Evolutionary conservation across 2,113 vertebrate species (phyloP).

Genomic region (Turnix velox): DNA sequence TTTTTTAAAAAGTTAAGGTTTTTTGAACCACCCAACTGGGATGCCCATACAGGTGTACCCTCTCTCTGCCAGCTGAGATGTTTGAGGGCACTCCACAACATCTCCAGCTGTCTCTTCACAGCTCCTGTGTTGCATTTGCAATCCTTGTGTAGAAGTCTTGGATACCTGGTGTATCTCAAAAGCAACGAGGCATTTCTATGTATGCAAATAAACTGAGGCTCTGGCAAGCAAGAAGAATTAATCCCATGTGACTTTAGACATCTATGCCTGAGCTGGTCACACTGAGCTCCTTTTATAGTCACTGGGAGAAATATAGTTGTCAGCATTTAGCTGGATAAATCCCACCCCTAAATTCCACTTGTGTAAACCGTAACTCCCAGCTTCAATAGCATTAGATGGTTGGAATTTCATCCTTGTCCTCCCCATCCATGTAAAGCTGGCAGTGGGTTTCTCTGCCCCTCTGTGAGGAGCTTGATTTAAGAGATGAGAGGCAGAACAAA

Average conservation of each 20-base stretch:
- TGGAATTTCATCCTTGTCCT: neutral
- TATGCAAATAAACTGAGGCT: neutral
- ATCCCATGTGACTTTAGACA: neutral
- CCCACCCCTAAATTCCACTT: neutral
- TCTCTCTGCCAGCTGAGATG: neutral
- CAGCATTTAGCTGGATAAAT: constrained; percentile 6
- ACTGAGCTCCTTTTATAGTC: constrained; percentile 11
- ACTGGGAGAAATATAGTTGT: neutral
- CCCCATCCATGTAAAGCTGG: neutral
- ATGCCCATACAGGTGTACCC: neutral
- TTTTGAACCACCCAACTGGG: neutral
- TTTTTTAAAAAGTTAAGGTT: neutral
- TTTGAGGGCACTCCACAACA: neutral
- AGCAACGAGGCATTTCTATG: neutral
- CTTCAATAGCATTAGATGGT: neutral
- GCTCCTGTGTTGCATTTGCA: neutral
- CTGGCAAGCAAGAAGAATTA: neutral
- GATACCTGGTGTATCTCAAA: neutral
- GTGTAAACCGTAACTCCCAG: neutral
- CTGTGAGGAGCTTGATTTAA: neutral
- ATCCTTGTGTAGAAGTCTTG: neutral
- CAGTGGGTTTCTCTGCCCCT: neutral
- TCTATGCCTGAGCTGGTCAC: neutral
- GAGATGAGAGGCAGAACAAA: constrained; percentile 25
- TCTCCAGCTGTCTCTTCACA: neutral